phyloP scores from a whole-genome alignment of 2,113 vertebrate genomes.

The Arenaria interpres region DNA sequence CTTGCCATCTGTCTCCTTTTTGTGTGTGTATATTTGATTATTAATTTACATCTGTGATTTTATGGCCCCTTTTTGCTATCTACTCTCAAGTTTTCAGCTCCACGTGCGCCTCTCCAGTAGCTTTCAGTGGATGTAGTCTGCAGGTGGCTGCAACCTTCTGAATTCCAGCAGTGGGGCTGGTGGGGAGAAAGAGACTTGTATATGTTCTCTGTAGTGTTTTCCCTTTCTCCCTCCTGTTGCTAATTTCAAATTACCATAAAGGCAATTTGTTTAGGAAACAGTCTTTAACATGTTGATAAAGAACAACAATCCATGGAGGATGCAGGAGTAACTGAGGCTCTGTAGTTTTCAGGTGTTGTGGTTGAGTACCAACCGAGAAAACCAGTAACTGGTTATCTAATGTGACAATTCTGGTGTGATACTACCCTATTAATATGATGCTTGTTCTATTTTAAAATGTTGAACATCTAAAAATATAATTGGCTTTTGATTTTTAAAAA shows the following conservation, averaged over 20 bases:
- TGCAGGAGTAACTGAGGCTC: neutral
- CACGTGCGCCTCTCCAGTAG: neutral
- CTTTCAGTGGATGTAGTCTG: neutral
- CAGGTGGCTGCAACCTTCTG: neutral
- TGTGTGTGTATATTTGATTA: slow-evolving; percentile 54
- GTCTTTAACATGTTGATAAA: neutral
- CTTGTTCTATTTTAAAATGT: neutral
- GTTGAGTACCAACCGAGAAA: neutral
- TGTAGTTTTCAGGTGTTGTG: neutral
- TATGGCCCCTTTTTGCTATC: neutral
- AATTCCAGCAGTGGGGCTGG: neutral
- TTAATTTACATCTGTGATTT: slow-evolving; percentile 58
- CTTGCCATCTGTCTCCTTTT: slow-evolving; percentile 73
- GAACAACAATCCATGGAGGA: neutral
- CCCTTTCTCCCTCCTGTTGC: neutral
- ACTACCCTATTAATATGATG: neutral
- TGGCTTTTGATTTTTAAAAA: neutral
- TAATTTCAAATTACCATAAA: neutral
- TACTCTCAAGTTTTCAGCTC: neutral
- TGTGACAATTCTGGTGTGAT: neutral
- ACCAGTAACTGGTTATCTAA: neutral
- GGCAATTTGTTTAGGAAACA: neutral
- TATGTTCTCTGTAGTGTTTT: neutral
- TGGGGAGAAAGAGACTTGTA: neutral
- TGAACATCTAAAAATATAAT: neutral